Evolutionary conservation across 2,888 invertebrate genomes (phyloP).

Genomic region (Cynaeus angustus): DNA sequence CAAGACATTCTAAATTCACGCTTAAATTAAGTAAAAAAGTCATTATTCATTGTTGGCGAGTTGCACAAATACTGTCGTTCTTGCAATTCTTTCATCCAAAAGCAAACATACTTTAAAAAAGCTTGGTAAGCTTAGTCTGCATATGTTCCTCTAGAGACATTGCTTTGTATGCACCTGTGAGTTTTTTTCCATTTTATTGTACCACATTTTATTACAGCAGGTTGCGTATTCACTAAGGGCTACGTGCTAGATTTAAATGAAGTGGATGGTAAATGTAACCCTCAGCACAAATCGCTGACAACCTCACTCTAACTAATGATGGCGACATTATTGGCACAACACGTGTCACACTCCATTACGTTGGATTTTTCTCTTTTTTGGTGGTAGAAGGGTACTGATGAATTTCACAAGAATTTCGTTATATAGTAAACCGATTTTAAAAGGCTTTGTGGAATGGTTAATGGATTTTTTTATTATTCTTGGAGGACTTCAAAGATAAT

Average conservation of each 20-base stretch:
- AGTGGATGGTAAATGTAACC: constrained; percentile 18
- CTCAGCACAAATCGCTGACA: constrained; percentile 30
- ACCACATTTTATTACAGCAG: constrained; percentile 22
- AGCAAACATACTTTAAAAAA: constrained; percentile 16
- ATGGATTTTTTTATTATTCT: too few relatives aligned
- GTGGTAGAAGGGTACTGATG: too few relatives aligned
- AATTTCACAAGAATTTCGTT: too few relatives aligned
- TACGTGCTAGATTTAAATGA: constrained; percentile 35
- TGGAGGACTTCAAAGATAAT: too few relatives aligned
- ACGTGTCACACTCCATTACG: constrained; percentile 19
- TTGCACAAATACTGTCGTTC: neutral
- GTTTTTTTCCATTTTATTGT: constrained; percentile 14
- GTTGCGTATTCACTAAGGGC: constrained; percentile 21
- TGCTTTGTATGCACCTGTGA: constrained; percentile 18
- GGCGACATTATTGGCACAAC: constrained; percentile 23
- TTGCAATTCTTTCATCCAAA: neutral
- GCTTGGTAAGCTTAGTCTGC: constrained; percentile 6
- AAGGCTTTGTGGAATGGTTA: too few relatives aligned
- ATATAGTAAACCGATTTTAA: too few relatives aligned
- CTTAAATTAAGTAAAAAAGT: too few relatives aligned
- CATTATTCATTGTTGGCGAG: too few relatives aligned
- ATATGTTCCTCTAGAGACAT: neutral
- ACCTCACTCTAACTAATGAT: constrained; percentile 26
- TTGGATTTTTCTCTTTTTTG: neutral
- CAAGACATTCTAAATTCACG: too few relatives aligned